phyloP scores from a whole-genome alignment of 2,797 vertebrate genomes.

The Odontamblyopus lacepedii region DNA sequence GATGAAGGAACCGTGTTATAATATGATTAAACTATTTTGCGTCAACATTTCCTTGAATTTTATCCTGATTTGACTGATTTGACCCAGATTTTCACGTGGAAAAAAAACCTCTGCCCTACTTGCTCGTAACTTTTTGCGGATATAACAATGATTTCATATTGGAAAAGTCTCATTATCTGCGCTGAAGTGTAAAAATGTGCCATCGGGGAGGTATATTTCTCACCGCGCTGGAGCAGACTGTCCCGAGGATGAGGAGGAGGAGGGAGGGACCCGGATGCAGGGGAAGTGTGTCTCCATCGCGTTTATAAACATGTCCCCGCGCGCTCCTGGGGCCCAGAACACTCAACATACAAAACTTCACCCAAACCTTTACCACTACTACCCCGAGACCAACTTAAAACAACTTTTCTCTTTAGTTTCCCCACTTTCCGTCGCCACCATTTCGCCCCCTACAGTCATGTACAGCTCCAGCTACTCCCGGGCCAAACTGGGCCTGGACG shows the following conservation, averaged over 20 bases:
- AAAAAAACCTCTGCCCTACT: too few species aligned
- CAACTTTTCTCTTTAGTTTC: constrained; percentile 18
- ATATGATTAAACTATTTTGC: too few species aligned
- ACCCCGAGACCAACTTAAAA: neutral
- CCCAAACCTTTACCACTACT: neutral
- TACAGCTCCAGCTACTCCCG: constrained; percentile 78
- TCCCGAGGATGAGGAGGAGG: constrained; percentile 14
- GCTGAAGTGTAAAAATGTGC: constrained; percentile 6
- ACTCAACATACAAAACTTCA: neutral
- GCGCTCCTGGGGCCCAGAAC: constrained; percentile 46
- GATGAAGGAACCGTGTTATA: too few species aligned
- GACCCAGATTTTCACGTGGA: too few species aligned
- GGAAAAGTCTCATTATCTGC: too few species aligned
- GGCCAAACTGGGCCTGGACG: constrained; percentile 72
- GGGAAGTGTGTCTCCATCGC: constrained; percentile 68
- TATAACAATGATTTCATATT: too few species aligned
- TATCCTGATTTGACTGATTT: too few species aligned
- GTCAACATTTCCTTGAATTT: too few species aligned
- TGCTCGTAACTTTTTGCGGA: too few species aligned
- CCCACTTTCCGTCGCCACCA: constrained; percentile 32
- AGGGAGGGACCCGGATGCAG: constrained; percentile 72
- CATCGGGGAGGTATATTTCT: constrained; percentile 28
- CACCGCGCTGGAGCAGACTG: constrained; percentile 32
- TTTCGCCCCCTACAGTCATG: constrained; percentile 66
- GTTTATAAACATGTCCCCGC: constrained; percentile 74